phyloP scores from a whole-genome alignment of 2,888 invertebrate species.

The Malacosoma neustria region DNA sequence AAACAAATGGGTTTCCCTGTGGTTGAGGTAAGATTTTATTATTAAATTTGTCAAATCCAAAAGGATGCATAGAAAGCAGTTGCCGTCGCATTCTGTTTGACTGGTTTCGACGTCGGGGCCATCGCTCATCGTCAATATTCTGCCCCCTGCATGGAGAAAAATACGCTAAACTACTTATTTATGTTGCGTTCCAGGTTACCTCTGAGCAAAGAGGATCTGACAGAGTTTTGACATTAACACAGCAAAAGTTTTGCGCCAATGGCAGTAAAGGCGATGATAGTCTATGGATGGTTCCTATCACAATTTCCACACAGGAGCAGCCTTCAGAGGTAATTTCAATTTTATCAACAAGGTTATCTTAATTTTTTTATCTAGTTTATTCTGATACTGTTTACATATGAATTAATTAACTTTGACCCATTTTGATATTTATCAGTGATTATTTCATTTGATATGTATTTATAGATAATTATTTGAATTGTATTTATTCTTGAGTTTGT shows the following conservation, averaged over 20 bases:
- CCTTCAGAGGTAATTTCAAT: slow-evolving; percentile 77
- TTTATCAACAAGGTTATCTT: neutral
- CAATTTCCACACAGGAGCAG: slow-evolving; percentile 83
- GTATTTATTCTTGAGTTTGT: too few species aligned
- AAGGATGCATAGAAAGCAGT: too few species aligned
- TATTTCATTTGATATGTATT: too few species aligned
- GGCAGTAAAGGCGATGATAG: slow-evolving; percentile 78
- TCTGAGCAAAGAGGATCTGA: slow-evolving; percentile 77
- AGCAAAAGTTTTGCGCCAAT: slow-evolving; percentile 92
- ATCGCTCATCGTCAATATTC: too few species aligned
- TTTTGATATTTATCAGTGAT: too few species aligned
- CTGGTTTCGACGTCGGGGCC: too few species aligned
- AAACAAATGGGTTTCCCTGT: slow-evolving; percentile 96
- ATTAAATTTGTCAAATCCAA: too few species aligned
- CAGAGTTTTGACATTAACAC: slow-evolving; percentile 82
- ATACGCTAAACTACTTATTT: too few species aligned
- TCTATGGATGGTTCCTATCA: slow-evolving; percentile 93
- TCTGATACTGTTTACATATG: neutral
- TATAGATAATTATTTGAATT: too few species aligned
- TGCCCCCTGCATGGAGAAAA: too few species aligned
- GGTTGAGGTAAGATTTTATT: slow-evolving; percentile 61
- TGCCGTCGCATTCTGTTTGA: too few species aligned
- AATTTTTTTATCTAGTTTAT: slow-evolving; percentile 1
- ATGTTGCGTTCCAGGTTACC: slow-evolving; percentile 46
- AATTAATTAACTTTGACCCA: slow-evolving; percentile 23